Evolutionary conservation across 2,888 invertebrate species (phyloP), one percentile per base, ranked within the genome.

Genomic region (Pyrocoelia pectoralis): DNA sequence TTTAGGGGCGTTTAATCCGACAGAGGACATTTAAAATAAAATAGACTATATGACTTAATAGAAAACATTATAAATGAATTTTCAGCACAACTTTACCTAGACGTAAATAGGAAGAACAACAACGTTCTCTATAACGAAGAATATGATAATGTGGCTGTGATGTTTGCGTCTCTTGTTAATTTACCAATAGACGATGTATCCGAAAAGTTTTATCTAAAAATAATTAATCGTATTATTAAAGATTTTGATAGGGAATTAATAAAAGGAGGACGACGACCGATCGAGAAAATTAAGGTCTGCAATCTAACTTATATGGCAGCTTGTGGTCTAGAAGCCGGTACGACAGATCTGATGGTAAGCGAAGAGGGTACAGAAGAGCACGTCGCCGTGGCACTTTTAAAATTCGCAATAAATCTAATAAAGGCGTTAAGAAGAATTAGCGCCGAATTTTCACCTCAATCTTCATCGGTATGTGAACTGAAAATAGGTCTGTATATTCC

Each of bases 281-380:
- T 98, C 6, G 98, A 98, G 80, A 98, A 98, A 82, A 98, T 98
- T 29, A 98, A 98, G 84, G 92, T 98, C 57, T 95, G 97, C 49
- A 96, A 95, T 63, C 94, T 94, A 86, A 97, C 97, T 0, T 98
- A 97, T 75, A 97, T 98, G 97, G 97, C 97, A 1, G 97, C 97
- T 1, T 94, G 95, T 74, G 98, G 98, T 0, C 83, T 98, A 50
- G 91, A 92, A 72, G 89, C 92, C 0, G 89, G 87, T 24, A 84
- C 89, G 53, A 85, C 90, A 60, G 86, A 87, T 73, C 88, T 89
- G n/a, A n/a, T n/a, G 1, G 81, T 70, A 14, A 53, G 62, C 29
- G 56, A 66, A 13, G 73, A 75, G 73, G 71, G 64, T 70, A 72
- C 56, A 65, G 72, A 33, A 70, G 74, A 72, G 65, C 81, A 70